phyloP scores from a whole-genome alignment of 1,140 invertebrate species.

The Drosophila trapezifrons region DNA sequence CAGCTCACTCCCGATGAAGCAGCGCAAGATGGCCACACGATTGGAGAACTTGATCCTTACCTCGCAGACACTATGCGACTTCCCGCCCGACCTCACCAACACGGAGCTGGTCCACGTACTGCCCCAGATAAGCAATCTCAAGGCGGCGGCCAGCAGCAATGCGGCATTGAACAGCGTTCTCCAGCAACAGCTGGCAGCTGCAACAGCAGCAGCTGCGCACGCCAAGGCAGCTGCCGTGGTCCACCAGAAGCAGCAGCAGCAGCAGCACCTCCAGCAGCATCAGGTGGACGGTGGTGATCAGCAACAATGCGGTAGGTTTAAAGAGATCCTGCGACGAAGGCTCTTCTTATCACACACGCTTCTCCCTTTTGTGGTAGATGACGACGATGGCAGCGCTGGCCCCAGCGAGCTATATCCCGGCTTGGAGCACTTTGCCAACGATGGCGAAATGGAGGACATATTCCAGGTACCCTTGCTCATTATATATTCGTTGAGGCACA shows the following conservation, averaged over 20 bases:
- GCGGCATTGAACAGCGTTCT: conserved; percentile 60
- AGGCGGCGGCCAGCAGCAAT: conserved; percentile 65
- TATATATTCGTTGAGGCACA: neutral
- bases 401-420: conserved; percentile 61
- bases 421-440: conserved; percentile 61
- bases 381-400: conserved; percentile 34
- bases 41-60: conserved; percentile 75
- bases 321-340: neutral
- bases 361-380: conserved; percentile 24
- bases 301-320: conserved; percentile 48
- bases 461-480: conserved; percentile 61
- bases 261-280: conserved; percentile 20
- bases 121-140: conserved; percentile 69
- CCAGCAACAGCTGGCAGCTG: conserved; percentile 67
- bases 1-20: conserved; percentile 57
- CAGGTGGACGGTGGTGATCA: conserved; percentile 31
- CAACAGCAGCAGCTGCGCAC: conserved; percentile 66
- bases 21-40: conserved; percentile 66
- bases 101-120: conserved; percentile 75
- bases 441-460: conserved; percentile 82
- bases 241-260: conserved; percentile 41
- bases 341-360: neutral
- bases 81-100: conserved; percentile 68
- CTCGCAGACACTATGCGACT: conserved; percentile 69
- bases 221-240: conserved; percentile 58